These are phyloP conservation scores for Mesocricetus auratus DNA, from an alignment of 2,113 vertebrate genomes.

Conservation along the genomic window DNA sequence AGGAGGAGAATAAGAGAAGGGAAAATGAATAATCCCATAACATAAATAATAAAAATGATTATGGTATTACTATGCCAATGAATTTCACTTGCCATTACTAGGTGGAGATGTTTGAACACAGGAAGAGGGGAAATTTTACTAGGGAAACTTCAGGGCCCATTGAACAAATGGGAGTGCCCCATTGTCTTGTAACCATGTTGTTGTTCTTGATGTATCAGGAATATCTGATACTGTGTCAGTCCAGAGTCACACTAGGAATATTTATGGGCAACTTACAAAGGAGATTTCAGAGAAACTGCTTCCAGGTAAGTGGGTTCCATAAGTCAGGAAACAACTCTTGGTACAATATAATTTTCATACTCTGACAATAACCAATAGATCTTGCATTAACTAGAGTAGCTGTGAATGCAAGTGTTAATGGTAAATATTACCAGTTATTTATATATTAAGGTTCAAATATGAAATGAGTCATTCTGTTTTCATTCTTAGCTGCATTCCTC, in stretches of 20 bases:
- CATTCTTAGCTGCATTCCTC: neutral
- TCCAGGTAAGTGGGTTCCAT: constrained; percentile 31
- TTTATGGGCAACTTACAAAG: constrained; percentile 6
- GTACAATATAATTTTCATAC: neutral
- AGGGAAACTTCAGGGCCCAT: neutral
- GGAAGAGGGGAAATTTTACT: neutral
- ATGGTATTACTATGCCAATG: neutral
- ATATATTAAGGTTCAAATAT: neutral
- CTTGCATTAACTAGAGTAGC: neutral
- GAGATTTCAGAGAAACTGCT: constrained; percentile 45
- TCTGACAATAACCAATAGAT: neutral
- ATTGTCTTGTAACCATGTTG: constrained; percentile 15
- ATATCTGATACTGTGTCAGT: neutral
- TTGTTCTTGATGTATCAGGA: constrained; percentile 14
- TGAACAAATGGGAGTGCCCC: constrained; percentile 14
- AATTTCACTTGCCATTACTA: neutral
- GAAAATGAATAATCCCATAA: neutral
- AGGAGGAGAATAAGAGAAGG: neutral
- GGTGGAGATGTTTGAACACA: neutral
- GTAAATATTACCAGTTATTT: constrained; percentile 1
- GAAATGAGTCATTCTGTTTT: constrained; percentile 15
- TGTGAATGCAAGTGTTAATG: constrained; percentile 28
- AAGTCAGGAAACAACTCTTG: constrained; percentile 9
- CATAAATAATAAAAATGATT: neutral
- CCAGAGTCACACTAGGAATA: neutral